phyloP scores from a whole-genome alignment of 2,113 vertebrate species.

The Speoplatyrhinus poulsoni region DNA sequence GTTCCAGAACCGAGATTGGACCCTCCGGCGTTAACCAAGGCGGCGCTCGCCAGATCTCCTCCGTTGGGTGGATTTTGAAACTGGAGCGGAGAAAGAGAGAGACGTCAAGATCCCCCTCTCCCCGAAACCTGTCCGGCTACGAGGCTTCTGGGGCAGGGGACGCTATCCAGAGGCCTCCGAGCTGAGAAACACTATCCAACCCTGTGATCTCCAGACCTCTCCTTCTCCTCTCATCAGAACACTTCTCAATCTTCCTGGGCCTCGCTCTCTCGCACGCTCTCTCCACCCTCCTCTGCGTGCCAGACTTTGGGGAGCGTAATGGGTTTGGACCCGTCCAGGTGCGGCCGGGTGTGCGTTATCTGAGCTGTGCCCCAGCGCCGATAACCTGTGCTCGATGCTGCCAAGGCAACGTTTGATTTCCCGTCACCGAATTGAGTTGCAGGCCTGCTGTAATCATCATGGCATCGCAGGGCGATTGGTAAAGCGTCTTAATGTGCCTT shows the following conservation, averaged over 20 bases:
- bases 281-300: conserved; percentile 14
- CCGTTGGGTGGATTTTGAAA: conserved; percentile 32
- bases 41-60: conserved; percentile 44
- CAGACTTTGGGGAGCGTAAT: conserved; percentile 35
- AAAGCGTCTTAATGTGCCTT: conserved; percentile 3
- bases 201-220: conserved; percentile 62
- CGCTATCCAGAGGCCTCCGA: conserved; percentile 58
- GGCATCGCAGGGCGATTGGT: too few relatives aligned
- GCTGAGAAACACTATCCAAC: conserved; percentile 66
- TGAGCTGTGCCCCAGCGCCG: conserved; percentile 1
- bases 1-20: conserved; percentile 41
- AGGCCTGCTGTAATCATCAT: conserved; percentile 11
- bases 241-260: conserved; percentile 54
- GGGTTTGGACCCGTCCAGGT: conserved; percentile 35
- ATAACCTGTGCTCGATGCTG: neutral
- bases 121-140: conserved; percentile 16
- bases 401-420: too few relatives aligned
- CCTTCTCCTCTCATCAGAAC: conserved; percentile 55
- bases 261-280: conserved; percentile 29
- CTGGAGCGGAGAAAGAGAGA: conserved; percentile 28
- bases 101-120: conserved; percentile 3
- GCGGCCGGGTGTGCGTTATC: neutral
- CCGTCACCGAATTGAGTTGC: too few relatives aligned
- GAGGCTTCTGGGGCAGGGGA: conserved; percentile 48
- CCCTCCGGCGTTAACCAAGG: conserved; percentile 31